These are phyloP conservation scores for Vimba vimba DNA, from an alignment of 2,113 vertebrate species.

Conservation along the genomic window DNA sequence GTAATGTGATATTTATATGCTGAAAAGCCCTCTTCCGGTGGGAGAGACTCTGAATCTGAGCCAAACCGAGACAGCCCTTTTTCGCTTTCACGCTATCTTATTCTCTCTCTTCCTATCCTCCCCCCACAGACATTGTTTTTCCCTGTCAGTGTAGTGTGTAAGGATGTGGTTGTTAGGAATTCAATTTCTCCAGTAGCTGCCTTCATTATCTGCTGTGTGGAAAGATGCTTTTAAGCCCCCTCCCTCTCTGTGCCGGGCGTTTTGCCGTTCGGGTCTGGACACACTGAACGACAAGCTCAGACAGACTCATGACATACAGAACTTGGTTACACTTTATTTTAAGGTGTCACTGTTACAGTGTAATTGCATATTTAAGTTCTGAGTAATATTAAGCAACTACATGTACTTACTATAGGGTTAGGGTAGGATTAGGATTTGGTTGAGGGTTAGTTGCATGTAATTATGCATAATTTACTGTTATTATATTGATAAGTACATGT, in stretches of 20 bases:
- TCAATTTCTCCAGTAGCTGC: constrained; percentile 60
- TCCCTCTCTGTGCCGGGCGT: constrained; percentile 65
- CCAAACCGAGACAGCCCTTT: constrained; percentile 68
- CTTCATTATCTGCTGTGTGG: constrained; percentile 58
- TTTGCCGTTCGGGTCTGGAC: constrained; percentile 72
- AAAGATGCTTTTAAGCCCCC: constrained; percentile 41
- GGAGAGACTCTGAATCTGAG: constrained; percentile 70
- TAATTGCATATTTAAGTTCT: too few species aligned
- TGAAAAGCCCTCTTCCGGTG: constrained; percentile 73
- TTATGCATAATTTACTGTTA: too few species aligned
- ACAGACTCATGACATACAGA: constrained; percentile 57
- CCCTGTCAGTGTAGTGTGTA: constrained; percentile 63
- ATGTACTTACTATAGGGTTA: too few species aligned
- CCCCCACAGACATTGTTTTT: constrained; percentile 63
- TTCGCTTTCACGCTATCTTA: constrained; percentile 49
- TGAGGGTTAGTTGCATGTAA: too few species aligned
- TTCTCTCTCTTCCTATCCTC: constrained; percentile 46
- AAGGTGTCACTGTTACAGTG: too few species aligned
- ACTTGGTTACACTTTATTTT: too few species aligned
- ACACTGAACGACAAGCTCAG: constrained; percentile 69
- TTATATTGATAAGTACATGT: too few species aligned
- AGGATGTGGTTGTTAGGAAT: constrained; percentile 57
- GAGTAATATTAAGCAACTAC: too few species aligned
- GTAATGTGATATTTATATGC: constrained; percentile 83
- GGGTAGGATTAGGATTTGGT: too few species aligned